phyloP scores from a whole-genome alignment of 2,113 vertebrate genomes.

The Pelobates fuscus region DNA sequence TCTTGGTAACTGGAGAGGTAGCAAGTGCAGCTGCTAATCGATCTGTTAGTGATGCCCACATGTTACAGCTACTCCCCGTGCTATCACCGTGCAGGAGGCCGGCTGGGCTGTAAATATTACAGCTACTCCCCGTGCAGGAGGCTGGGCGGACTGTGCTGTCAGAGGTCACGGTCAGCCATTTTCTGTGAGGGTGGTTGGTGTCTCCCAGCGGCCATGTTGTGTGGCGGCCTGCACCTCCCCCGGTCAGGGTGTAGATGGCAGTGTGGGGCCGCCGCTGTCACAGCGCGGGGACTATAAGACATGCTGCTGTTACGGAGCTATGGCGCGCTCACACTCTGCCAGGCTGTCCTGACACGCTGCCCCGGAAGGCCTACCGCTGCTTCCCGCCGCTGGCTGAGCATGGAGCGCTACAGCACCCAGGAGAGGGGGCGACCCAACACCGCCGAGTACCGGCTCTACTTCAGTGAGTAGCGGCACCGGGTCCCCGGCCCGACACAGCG shows the following conservation, averaged over 20 bases:
- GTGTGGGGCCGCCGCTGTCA: constrained; percentile 53
- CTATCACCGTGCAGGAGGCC: too few species aligned
- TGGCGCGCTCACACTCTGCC: constrained; percentile 20
- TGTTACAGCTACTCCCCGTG: too few species aligned
- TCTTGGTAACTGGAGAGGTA: too few species aligned
- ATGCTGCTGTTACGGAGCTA: constrained; percentile 48
- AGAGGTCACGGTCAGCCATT: too few species aligned
- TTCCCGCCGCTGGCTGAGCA: constrained; percentile 30
- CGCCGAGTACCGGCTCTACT: constrained; percentile 83
- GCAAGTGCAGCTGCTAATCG: too few species aligned
- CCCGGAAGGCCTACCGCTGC: background rate
- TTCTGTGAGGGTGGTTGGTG: constrained; percentile 48
- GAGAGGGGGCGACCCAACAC: constrained; percentile 76
- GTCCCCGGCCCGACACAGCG: background rate
- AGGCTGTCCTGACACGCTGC: background rate
- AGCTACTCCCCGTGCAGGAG: too few species aligned
- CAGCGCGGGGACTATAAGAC: background rate
- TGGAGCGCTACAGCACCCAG: constrained; percentile 73
- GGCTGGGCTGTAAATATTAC: too few species aligned
- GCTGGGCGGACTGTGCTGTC: too few species aligned
- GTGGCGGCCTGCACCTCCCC: constrained; percentile 43
- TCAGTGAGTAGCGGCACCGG: constrained; percentile 80
- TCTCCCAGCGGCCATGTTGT: constrained; percentile 14
- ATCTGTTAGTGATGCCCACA: too few species aligned
- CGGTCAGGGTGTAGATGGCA: constrained; percentile 60